Evolutionary conservation across 2,113 vertebrate species (phyloP), one percentile per base, ranked within the genome.

Genomic region (Muscicapa adusta): DNA sequence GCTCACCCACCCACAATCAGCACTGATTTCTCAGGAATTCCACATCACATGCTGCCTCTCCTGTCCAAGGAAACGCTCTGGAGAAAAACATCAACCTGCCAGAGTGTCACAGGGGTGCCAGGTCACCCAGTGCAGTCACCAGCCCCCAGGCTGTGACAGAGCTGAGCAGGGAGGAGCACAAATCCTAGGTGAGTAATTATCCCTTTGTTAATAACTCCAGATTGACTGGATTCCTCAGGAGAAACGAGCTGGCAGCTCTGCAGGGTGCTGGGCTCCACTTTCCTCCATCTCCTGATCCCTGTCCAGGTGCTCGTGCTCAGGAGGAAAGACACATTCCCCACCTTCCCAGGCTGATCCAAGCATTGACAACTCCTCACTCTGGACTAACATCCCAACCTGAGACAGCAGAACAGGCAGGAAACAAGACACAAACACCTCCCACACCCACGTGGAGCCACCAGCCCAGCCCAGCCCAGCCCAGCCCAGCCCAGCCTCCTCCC

Each of bases 61-160:
- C 50, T 7, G 18, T 6, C 36, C 38, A 12, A 38, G 62, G 36
- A 68, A 71, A 51, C 0, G 0, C 60, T 74, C 20, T 10, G 34
- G 20, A 85, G 31, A 20, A 42, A 54, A 6, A 12, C 67, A 42
- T 61, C 50, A 26, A 2, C 6, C 36, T 65, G 62, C 29, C 60
- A n/a, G 15, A 70, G 70, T 2, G 9, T 57, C 78, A 42, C 57
- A 42, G n/a, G 36, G 26, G 7, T 51, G 62, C 28, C 62, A 75
- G 53, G 36, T 25, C 43, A 18, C 57, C 73, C 70, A 56, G 22
- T 0, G 1, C 40, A 45, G 58, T 12, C 89, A 73, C n/a, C 45
- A 74, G 48, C 53, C 73, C 87, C 43, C 70, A 36, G 88, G 89
- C 87, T 6, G 3, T 12, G 77, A 77, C 48, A 82, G 60, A 81